Evolutionary conservation across 2,113 vertebrate genomes (phyloP).

Genomic region (Pitta sordida): DNA sequence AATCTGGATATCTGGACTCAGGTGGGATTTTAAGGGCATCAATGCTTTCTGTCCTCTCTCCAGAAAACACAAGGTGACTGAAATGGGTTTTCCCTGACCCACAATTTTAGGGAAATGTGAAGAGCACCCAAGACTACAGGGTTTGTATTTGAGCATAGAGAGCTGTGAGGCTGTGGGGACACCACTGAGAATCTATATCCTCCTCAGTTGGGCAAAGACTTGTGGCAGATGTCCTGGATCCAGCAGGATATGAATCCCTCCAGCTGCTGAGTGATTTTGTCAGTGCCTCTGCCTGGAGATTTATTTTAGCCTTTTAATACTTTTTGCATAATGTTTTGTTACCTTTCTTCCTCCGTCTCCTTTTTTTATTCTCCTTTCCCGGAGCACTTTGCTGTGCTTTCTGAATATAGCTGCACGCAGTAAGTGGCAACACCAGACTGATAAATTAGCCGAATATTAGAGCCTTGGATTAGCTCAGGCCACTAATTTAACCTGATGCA

Average conservation of each 20-base stretch:
- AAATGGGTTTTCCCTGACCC: neutral
- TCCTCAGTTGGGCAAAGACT: neutral
- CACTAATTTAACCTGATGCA: conserved; percentile 61
- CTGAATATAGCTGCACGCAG: conserved; percentile 53
- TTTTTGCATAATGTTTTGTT: conserved; percentile 34
- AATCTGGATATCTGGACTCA: neutral
- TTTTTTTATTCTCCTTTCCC: neutral
- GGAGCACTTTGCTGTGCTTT: conserved; percentile 52
- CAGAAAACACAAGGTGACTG: neutral
- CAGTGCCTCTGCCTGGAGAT: neutral
- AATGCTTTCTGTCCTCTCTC: neutral
- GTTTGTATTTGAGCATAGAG: neutral
- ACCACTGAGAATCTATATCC: neutral
- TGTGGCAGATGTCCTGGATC: neutral
- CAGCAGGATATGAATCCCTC: neutral
- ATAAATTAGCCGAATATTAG: conserved; percentile 65
- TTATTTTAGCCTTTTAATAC: conserved; percentile 35
- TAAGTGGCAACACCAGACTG: conserved; percentile 58
- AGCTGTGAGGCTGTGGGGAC: neutral
- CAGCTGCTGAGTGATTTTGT: neutral
- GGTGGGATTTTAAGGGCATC: neutral
- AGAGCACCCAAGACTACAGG: neutral
- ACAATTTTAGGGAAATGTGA: neutral
- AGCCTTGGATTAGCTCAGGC: conserved; percentile 52
- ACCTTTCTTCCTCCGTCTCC: neutral